Percentiles rank a stretch among this genome's conserved stretches.
phyloP scores from a whole-genome alignment of 1,140 invertebrate genomes.

The Papilio glaucus region DNA sequence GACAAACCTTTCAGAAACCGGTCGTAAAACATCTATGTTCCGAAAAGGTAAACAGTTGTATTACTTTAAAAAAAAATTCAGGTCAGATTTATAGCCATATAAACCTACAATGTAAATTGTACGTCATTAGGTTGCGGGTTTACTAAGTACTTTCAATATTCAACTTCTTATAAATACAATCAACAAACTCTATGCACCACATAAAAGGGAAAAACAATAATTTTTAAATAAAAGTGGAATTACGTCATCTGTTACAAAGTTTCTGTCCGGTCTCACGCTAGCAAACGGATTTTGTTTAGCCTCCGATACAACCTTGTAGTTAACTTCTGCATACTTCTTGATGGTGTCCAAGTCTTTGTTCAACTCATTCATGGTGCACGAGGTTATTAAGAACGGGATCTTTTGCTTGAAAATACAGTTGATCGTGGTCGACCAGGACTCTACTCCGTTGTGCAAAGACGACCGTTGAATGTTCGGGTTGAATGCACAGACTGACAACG shows the following conservation, averaged over 20 bases:
- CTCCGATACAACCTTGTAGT: conserved; percentile 80
- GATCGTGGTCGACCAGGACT: conserved; percentile 88
- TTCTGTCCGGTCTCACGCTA: conserved; percentile 88
- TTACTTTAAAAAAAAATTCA: no score
- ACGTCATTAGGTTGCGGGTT: no score
- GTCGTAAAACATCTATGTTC: no score
- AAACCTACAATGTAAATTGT: no score
- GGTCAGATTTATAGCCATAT: no score
- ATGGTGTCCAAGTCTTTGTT: conserved; percentile 84
- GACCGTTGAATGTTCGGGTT: conserved; percentile 88
- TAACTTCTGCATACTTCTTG: conserved; percentile 59
- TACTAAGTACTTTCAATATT: neutral
- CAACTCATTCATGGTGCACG: conserved; percentile 87
- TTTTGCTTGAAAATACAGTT: conserved; percentile 78
- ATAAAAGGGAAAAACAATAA: conserved; percentile 84
- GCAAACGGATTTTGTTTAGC: conserved; percentile 86
- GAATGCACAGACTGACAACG: conserved; percentile 86
- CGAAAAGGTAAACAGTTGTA: no score
- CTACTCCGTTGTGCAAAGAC: conserved; percentile 85
- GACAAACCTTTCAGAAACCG: no score
- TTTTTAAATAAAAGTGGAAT: conserved; percentile 89
- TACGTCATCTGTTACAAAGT: conserved; percentile 89
- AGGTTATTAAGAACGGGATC: conserved; percentile 86
- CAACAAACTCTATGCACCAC: conserved; percentile 49
- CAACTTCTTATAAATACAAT: neutral